Evolutionary conservation across 1,140 invertebrate genomes (phyloP), one percentile per base, ranked within the genome.

Genomic region (Lineus longissimus): DNA sequence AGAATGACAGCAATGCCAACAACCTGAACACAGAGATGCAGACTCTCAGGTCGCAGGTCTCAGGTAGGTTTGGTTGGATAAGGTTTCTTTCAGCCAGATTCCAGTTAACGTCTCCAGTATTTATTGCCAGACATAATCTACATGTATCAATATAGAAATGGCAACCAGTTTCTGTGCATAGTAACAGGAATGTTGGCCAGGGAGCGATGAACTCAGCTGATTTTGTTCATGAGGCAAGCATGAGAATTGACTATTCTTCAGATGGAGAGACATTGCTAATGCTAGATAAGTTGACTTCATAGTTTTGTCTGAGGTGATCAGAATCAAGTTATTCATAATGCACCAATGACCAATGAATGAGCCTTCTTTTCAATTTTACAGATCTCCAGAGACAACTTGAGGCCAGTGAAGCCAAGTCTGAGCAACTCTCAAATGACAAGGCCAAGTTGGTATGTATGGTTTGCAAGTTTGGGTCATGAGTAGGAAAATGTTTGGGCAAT

Each of bases 341-440:
- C 45, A 51, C n/a, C n/a, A 30, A 36, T 29, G 31, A 27, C 60
- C 30, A 36, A 11, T 54, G 27, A 22, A 22, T 22, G 15, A 55
- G 17, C 56, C n/a, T n/a, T n/a, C n/a, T n/a, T 33, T 25, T 63
- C 40, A 47, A 65, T n/a, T 66, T 66, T 67, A 22, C 59, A 79
- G 77, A 79, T 60, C 58, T 77, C 11, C 69, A 76, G 56, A 68
- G 75, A 62, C 66, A 76, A 47, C 56, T 79, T 1, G 62, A 65
- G 1, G 67, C 73, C 29, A 77, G 73, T 62, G 64, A 72, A 43
- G 71, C 71, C 11, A 72, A 71, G 33, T 59, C 61, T 19, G 68
- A 73, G 31, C 72, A 76, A 51, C 63, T 78, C 19, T 30, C 63
- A 23, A 71, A 74, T 2, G 77, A 79, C 33, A 73, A 76, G 51